phyloP scores from a whole-genome alignment of 2,113 vertebrate species.

The Dromaius novaehollandiae region DNA sequence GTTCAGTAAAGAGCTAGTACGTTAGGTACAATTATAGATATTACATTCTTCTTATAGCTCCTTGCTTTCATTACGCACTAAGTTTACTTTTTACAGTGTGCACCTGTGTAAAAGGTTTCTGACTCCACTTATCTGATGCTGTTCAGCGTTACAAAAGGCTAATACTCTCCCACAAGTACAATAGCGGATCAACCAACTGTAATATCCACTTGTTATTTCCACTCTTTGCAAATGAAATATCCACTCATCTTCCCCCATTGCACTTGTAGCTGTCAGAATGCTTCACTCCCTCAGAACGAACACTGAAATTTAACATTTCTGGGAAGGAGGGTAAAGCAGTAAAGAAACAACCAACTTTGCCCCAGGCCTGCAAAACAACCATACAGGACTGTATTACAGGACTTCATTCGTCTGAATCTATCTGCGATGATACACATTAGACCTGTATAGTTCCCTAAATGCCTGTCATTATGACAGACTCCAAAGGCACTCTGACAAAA shows the following conservation, averaged over 20 bases:
- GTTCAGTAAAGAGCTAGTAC: background rate
- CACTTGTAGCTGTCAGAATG: background rate
- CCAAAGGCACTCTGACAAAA: constrained; percentile 10
- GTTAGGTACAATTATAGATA: background rate
- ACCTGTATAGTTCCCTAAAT: background rate
- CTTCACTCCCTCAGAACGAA: background rate
- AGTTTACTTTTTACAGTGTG: background rate
- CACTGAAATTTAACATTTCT: background rate
- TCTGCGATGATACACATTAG: background rate
- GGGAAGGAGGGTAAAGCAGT: background rate
- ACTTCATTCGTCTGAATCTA: background rate
- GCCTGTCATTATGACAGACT: background rate
- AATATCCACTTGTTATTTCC: background rate
- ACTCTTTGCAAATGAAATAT: background rate
- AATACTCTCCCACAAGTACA: background rate
- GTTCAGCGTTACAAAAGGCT: background rate
- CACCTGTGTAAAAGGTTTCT: background rate
- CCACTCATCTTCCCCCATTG: background rate
- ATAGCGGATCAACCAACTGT: background rate
- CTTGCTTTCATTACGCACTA: background rate
- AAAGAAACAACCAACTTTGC: background rate
- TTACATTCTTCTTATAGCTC: background rate
- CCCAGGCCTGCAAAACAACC: background rate
- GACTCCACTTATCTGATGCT: background rate
- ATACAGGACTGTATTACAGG: background rate